Evolutionary conservation across 2,113 vertebrate species (phyloP).

Genomic region (Leucopternis melanops): DNA sequence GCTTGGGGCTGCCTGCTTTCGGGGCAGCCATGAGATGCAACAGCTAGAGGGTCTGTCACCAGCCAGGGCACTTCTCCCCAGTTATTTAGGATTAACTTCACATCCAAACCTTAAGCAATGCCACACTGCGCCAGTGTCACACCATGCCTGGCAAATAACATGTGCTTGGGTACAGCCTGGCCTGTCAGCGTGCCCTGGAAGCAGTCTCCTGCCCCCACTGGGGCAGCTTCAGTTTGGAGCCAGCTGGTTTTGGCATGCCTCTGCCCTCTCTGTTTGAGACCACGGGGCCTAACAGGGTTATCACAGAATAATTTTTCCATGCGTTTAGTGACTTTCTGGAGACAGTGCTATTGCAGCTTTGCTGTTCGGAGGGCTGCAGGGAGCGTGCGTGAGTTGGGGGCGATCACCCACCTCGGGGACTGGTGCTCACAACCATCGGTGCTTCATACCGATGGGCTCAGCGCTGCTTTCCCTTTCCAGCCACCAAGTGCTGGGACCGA

Average conservation of each 20-base stretch:
- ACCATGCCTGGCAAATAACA: fast-evolving
- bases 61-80: background rate
- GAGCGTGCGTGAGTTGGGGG: fast-evolving
- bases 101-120: background rate
- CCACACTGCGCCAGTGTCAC: background rate
- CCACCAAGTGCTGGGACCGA: background rate
- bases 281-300: fast-evolving
- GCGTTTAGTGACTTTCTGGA: background rate
- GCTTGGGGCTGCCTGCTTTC: background rate
- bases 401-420: too few species aligned
- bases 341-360: background rate
- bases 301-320: background rate
- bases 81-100: background rate
- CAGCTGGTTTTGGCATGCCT: background rate
- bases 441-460: background rate
- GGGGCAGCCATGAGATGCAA: background rate
- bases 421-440: fast-evolving
- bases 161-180: background rate
- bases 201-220: background rate
- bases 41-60: background rate
- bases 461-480: background rate
- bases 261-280: background rate
- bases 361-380: background rate
- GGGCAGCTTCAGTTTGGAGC: background rate
- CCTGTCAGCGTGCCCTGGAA: background rate